Percentiles rank a stretch among this genome's conserved stretches.
Conservation (phyloP, 2,113 vertebrate genomes). For the Tachycineta bicolor region DNA sequence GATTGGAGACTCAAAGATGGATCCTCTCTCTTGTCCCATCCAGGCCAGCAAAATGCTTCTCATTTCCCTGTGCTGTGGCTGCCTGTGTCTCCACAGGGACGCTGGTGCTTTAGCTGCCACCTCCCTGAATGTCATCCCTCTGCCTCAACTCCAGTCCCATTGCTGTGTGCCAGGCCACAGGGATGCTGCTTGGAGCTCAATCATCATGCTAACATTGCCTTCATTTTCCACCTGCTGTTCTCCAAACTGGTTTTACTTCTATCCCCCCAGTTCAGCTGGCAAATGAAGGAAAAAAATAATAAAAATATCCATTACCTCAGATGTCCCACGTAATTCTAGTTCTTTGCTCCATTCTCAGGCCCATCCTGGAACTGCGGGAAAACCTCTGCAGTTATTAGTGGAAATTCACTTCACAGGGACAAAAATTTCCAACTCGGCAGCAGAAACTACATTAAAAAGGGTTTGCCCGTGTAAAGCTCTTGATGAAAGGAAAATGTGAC, state of each 20-base stretch:
- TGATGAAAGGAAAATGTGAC: not conserved
- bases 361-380: not conserved
- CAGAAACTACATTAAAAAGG: not conserved
- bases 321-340: accelerated
- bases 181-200: not conserved
- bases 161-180: not conserved
- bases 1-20: not conserved
- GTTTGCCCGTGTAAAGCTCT: not conserved
- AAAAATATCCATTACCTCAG: not conserved
- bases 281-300: not conserved
- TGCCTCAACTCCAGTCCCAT: accelerated
- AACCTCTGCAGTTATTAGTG: not conserved
- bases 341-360: not conserved
- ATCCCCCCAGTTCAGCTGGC: not conserved
- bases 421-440: not conserved
- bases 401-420: not conserved
- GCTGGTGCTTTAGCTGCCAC: not conserved
- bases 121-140: not conserved
- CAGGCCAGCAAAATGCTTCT: not conserved
- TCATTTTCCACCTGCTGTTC: not conserved
- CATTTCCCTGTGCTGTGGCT: not conserved
- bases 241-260: not conserved
- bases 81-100: not conserved
- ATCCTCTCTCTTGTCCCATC: not conserved
- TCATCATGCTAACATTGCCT: not conserved